phyloP scores from a whole-genome alignment of 2,797 vertebrate species.

The Myioborus miniatus region DNA sequence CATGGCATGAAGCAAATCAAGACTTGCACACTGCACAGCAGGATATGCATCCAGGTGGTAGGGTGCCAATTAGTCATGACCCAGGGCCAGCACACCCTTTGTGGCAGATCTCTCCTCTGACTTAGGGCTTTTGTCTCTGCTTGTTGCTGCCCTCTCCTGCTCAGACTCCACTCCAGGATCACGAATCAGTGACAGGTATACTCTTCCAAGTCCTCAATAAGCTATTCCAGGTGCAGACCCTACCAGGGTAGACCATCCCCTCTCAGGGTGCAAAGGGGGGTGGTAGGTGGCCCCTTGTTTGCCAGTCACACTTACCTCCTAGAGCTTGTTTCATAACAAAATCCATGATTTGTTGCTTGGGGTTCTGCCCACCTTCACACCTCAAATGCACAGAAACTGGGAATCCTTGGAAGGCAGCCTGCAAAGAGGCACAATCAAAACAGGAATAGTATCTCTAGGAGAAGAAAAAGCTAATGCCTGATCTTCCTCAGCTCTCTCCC shows the following conservation, averaged over 20 bases:
- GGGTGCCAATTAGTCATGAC: neutral
- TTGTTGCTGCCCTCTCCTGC: conserved; percentile 43
- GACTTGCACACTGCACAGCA: neutral
- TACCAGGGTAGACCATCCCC: neutral
- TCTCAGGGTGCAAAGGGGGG: neutral
- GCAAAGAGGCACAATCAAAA: neutral
- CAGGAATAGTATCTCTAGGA: neutral
- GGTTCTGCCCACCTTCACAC: conserved; percentile 77
- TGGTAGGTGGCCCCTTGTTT: no score
- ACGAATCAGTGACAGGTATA: neutral
- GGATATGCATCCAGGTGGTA: neutral
- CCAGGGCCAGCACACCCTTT: neutral
- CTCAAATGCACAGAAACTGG: conserved; percentile 81
- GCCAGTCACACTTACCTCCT: conserved; percentile 84
- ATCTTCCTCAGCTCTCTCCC: neutral
- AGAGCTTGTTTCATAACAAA: conserved; percentile 97
- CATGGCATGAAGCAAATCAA: neutral
- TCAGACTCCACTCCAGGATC: neutral
- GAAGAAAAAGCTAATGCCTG: neutral
- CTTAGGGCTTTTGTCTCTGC: neutral
- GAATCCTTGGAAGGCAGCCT: conserved; percentile 7
- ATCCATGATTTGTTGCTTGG: conserved; percentile 84
- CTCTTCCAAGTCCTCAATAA: neutral
- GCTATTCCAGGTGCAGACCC: neutral
- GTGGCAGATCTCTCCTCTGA: neutral